Evolutionary conservation across 2,888 invertebrate species (phyloP).

Genomic region (Tipula confusa): DNA sequence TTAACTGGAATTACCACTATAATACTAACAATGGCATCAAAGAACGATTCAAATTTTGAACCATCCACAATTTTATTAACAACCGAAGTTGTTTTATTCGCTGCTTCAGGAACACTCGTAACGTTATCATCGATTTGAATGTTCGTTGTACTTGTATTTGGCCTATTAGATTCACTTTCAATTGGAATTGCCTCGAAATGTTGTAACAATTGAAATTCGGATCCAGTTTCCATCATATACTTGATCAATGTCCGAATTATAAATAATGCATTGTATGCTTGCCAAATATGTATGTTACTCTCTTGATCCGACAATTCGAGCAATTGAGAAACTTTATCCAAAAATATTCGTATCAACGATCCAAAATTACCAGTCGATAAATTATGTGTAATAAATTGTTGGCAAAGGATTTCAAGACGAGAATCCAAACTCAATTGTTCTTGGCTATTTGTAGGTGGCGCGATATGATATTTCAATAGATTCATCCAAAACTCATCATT

Average conservation of each 20-base stretch:
- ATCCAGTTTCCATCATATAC: conserved; percentile 84
- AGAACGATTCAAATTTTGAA: conserved; percentile 48
- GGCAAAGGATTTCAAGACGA: conserved; percentile 66
- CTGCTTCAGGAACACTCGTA: background rate
- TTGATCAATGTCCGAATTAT: conserved; percentile 80
- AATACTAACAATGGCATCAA: conserved; percentile 49
- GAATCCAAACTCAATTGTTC: conserved; percentile 80
- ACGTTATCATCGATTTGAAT: background rate
- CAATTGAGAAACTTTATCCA: conserved; percentile 75
- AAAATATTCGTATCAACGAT: conserved; percentile 79
- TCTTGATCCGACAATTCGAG: conserved; percentile 81
- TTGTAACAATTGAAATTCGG: conserved; percentile 79
- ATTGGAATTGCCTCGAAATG: conserved; percentile 65
- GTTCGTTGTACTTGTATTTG: conserved; percentile 37
- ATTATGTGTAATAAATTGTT: conserved; percentile 78
- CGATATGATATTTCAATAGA: conserved; percentile 84
- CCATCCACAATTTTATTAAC: conserved; percentile 44
- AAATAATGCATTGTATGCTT: conserved; percentile 89
- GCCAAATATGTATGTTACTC: conserved; percentile 76
- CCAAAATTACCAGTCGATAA: conserved; percentile 84
- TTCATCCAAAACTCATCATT: conserved; percentile 94
- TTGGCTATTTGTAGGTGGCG: conserved; percentile 73
- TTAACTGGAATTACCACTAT: conserved; percentile 50
- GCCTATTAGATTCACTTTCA: conserved; percentile 37
- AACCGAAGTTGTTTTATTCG: background rate